Evolutionary conservation across 1,140 invertebrate species (phyloP), one percentile per base, ranked within the genome.

Genomic region (Halictus rubicundus): DNA sequence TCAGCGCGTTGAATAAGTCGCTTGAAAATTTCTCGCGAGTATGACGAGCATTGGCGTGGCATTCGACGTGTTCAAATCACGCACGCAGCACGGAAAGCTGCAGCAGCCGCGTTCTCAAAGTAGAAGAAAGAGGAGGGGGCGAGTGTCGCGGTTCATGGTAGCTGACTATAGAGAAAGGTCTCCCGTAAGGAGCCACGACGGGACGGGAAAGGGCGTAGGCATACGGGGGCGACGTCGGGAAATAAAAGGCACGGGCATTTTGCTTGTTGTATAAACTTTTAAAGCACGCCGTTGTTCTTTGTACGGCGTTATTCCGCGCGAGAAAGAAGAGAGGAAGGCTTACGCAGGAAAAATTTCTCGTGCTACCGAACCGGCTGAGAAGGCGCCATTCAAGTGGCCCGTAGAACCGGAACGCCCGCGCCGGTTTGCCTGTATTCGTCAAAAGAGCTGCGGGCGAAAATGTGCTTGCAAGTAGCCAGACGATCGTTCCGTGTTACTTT

Each of bases 401-500:
- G 63, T 7, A 84, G 52, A 78, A 57, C 68, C 59, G 68, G 68
- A 65, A 65, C 76, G 68, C 74, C 74, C 78, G 39, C 39, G 42
- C 42, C 42, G 10, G 49, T 57, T 42, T 42, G 46, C 52, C n/a
- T 23, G 65, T 81, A 74, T 81, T 84, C 82, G 83, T 85, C 82
- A 84, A 85, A 85, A 81, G 83, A 70, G 73, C 84, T 84, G 78
- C 69, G 68, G 73, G 83, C 64, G 42, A 80, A 57, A 84, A 84
- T 78, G 82, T 68, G 61, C 63, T 59, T 23, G 57, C 57, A 60
- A 85, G 73, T 85, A 71, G 83, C 70, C 74, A 68, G 73, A 78
- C 83, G 83, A 86, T 86, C 74, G 84, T 82, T 68, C 74, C 66
- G 79, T 77, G 79, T 86, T 85, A 84, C 83, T 85, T 85, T 84